These are phyloP conservation scores for Cherax destructor DNA, from an alignment of 1,140 invertebrate genomes.

Conservation along the genomic window DNA sequence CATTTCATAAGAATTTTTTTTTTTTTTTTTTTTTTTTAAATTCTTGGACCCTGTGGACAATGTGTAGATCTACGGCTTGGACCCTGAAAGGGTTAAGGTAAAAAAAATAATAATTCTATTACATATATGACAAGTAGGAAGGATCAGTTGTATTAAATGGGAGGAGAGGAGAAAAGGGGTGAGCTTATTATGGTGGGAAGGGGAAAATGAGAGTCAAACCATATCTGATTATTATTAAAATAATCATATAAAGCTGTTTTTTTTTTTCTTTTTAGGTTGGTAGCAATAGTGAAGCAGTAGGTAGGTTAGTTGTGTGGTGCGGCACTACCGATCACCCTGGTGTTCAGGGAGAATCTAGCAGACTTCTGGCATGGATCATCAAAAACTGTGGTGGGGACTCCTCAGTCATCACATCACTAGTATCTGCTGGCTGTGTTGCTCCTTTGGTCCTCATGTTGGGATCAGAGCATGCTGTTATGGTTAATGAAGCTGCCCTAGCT, in stretches of 20 bases:
- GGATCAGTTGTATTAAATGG: background rate
- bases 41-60: too few species aligned
- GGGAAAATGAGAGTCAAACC: background rate
- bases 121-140: too few species aligned
- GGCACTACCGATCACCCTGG: conserved; percentile 86
- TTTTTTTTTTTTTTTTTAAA: too few species aligned
- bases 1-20: too few species aligned
- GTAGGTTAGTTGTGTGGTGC: conserved; percentile 86
- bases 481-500: conserved; percentile 83
- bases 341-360: conserved; percentile 88
- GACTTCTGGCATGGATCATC: conserved; percentile 87
- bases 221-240: background rate
- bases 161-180: background rate
- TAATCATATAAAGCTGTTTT: background rate
- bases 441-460: conserved; percentile 87
- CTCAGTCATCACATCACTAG: conserved; percentile 33
- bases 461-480: conserved; percentile 89
- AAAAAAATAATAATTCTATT: too few species aligned
- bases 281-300: conserved; percentile 77
- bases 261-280: conserved; percentile 49
- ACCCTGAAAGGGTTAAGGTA: too few species aligned
- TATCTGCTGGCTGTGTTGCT: conserved; percentile 77
- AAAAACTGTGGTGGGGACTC: conserved; percentile 82
- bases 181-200: background rate
- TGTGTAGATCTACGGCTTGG: too few species aligned